Evolutionary conservation across 2,113 vertebrate genomes (phyloP).

Genomic region (Synodontis membranacea): DNA sequence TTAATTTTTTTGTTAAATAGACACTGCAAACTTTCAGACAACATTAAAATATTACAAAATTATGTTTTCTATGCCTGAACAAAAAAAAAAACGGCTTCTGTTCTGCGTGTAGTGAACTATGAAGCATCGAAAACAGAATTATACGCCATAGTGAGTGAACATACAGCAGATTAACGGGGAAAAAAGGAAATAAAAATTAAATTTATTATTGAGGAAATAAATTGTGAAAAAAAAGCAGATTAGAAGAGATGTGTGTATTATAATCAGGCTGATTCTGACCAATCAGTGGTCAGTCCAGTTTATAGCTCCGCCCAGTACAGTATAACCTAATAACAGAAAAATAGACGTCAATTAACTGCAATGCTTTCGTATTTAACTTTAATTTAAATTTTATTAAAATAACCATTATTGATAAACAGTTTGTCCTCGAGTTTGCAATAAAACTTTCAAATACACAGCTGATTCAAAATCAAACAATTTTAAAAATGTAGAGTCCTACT

Average conservation of each 20-base stretch:
- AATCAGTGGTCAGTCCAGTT: neutral
- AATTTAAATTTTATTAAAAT: constrained; percentile 90
- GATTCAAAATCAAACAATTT: constrained; percentile 76
- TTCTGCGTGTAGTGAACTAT: no score
- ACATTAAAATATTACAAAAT: no score
- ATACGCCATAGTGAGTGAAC: neutral
- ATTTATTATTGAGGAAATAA: no score
- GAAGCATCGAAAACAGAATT: no score
- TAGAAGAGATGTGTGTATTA: neutral
- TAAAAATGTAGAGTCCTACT: neutral
- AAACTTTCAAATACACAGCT: constrained; percentile 74
- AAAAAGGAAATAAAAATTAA: no score
- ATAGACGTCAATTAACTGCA: neutral
- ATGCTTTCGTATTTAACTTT: constrained; percentile 80
- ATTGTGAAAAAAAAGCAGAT: neutral
- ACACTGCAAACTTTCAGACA: neutral
- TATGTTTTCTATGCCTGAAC: no score
- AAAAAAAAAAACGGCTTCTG: no score
- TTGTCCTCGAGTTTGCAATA: constrained; percentile 80
- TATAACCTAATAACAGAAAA: neutral
- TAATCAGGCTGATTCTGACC: neutral
- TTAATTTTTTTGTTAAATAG: neutral
- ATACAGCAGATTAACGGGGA: no score
- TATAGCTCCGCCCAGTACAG: neutral
- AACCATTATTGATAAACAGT: constrained; percentile 79